Percentiles rank a stretch among this genome's conserved stretches.
Evolutionary conservation across 2,797 vertebrate species (phyloP).

Genomic region (Periophthalmus magnuspinnatus): DNA sequence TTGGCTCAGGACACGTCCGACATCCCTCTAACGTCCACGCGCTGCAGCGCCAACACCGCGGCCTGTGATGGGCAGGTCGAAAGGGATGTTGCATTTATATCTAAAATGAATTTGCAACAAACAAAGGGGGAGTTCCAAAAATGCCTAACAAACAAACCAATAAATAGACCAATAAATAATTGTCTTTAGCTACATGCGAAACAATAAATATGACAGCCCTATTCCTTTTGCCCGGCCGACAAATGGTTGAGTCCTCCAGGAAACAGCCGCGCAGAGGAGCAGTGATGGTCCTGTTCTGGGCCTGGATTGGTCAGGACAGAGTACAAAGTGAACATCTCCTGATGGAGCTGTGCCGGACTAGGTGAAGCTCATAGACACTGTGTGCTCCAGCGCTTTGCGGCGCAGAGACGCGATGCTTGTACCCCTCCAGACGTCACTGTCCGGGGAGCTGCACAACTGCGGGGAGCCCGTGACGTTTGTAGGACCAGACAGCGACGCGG

Average conservation of each 20-base stretch:
- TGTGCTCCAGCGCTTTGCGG: slow-evolving; percentile 98
- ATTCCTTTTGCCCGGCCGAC: slow-evolving; percentile 16
- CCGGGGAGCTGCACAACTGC: slow-evolving; percentile 95
- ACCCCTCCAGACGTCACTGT: slow-evolving; percentile 98
- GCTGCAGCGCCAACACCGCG: slow-evolving; percentile 58
- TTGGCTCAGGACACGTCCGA: slow-evolving; percentile 37
- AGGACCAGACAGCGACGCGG: slow-evolving; percentile 89
- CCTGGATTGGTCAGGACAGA: slow-evolving; percentile 12
- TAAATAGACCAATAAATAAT: slow-evolving; percentile 66
- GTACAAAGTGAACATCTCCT: slow-evolving; percentile 24
- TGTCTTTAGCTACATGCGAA: slow-evolving; percentile 57
- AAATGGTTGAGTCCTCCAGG: slow-evolving; percentile 15
- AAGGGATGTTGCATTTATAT: slow-evolving; percentile 33
- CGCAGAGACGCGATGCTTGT: slow-evolving; percentile 97
- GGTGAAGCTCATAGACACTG: slow-evolving; percentile 98
- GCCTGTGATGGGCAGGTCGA: slow-evolving; percentile 51
- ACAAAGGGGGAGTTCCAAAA: slow-evolving; percentile 29
- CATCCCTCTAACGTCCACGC: slow-evolving; percentile 48
- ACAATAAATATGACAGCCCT: slow-evolving; percentile 44
- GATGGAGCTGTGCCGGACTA: slow-evolving; percentile 66
- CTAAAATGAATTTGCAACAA: slow-evolving; percentile 37
- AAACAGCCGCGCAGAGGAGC: slow-evolving; percentile 10
- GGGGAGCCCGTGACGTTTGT: slow-evolving; percentile 92
- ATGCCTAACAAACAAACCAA: slow-evolving; percentile 47
- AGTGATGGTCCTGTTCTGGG: slow-evolving; percentile 14